These are phyloP conservation scores for Sebastes hopkinsi DNA, from an alignment of 2,797 vertebrate genomes.

Conservation along the genomic window DNA sequence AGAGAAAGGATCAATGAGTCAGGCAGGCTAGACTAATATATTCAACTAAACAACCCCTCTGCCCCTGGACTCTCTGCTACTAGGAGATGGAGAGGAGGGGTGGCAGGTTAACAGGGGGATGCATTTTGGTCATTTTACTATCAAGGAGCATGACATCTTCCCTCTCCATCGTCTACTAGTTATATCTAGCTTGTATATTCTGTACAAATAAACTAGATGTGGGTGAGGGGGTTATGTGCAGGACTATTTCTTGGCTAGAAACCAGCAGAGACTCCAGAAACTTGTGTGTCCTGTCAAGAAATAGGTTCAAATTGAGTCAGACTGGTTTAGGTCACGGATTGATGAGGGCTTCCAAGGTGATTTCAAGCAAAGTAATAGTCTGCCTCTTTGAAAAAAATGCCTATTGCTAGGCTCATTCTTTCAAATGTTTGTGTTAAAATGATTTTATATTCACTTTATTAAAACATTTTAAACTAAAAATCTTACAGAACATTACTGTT, in stretches of 20 bases:
- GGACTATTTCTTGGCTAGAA: background rate
- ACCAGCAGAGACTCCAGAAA: background rate
- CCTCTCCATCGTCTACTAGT: background rate
- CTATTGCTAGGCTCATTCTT: too few species aligned
- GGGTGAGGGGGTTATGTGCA: background rate
- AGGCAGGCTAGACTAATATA: too few species aligned
- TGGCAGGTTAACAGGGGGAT: too few species aligned
- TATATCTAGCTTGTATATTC: background rate
- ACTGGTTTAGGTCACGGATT: background rate
- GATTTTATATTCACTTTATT: background rate
- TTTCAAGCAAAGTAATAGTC: background rate
- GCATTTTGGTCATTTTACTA: too few species aligned
- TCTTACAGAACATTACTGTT: background rate
- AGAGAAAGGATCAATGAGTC: too few species aligned
- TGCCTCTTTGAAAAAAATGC: too few species aligned
- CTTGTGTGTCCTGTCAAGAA: background rate
- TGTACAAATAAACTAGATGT: background rate
- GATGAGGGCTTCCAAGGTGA: background rate
- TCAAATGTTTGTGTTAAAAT: too few species aligned
- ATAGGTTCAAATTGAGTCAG: background rate
- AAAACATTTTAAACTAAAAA: background rate
- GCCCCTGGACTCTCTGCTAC: background rate
- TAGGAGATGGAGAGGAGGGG: fast-evolving
- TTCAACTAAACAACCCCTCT: background rate
- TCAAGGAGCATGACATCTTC: fast-evolving